Base-by-base conservation (phyloP, 2,797 vertebrate species). In the Cyclopterus lumpus region DNA sequence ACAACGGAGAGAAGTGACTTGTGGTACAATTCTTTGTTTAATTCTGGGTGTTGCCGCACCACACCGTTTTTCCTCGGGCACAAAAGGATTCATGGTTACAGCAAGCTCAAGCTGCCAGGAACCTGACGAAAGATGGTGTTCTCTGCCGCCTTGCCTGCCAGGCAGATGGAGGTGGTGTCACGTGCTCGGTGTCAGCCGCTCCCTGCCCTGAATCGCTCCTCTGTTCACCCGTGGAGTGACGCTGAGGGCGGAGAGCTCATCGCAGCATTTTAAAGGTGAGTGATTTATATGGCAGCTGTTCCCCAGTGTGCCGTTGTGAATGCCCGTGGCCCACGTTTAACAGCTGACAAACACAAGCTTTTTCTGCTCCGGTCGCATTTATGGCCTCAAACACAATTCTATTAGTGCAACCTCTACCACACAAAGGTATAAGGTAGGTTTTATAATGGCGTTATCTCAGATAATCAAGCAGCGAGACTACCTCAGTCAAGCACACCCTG, bases 201-300 rank as follows among this genome's bases (percentile, higher is more conserved):
- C 69, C 75, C 55, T 32, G 28, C 73, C 63, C 73, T 71, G 71
- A 86, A 77, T 66, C 38, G 15, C 75, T 79, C 70, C 79, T 78
- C 80, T 73, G 76, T 86, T 86, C 77, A 67, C 78, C 86, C 79
- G 11, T 38, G 73, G 78, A 80, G 67, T 79, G 84, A 77, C 36
- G 38, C 66, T 38, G 75, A 71, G 65, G 83, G 84, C 40, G 51
- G 75, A n/a, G 66, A 71, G 81, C 84, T 79, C 88, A 85, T 81
- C 73, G 59, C 88, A 81, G 80, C 85, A 83, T 88, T 90, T 91
- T 80, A 86, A 80, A 92, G 91, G 89, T 92, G 91, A 93, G 88
- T 93, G 92, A 93, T 93, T 94, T 94, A 93, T 89, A 79, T 77
- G 92, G 90, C 93, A 93, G 91, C 92, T 94, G 94, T 87, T 92